A percentile compares a stretch with the other conserved stretches of the same genome.
Conservation (phyloP, 2,113 vertebrate genomes). For the Syrrhaptes paradoxus region DNA sequence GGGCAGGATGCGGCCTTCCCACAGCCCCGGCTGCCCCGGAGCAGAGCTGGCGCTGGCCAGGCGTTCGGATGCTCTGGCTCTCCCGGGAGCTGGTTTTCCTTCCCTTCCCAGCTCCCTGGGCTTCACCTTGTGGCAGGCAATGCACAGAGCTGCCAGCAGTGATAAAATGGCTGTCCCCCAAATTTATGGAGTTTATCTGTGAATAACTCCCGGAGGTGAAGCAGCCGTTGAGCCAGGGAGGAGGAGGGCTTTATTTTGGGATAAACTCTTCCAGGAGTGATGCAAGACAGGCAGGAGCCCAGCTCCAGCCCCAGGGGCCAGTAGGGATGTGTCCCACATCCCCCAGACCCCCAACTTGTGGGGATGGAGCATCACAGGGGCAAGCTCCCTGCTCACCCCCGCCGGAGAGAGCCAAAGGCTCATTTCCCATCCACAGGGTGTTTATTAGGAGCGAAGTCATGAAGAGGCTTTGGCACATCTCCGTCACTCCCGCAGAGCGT, state of each 20-base stretch:
- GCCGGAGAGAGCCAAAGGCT: neutral
- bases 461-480: constrained; percentile 43
- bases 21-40: neutral
- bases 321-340: rapidly evolving
- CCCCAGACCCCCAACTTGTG: rapidly evolving
- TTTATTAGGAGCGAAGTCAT: constrained; percentile 54
- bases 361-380: rapidly evolving
- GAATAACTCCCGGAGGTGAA: constrained; percentile 67
- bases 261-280: neutral
- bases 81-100: neutral
- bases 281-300: neutral
- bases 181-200: constrained; percentile 70
- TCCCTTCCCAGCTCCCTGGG: neutral
- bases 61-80: rapidly evolving
- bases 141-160: constrained; percentile 47
- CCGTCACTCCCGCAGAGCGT: neutral
- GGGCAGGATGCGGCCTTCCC: neutral
- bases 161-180: constrained; percentile 68
- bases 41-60: rapidly evolving
- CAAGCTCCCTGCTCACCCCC: neutral
- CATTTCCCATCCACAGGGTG: neutral
- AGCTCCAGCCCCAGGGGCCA: neutral
- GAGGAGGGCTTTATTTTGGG: neutral
- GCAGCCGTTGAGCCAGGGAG: neutral
- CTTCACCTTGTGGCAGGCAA: constrained; percentile 48